A percentile compares a stretch with the other conserved stretches of the same genome.
Evolutionary conservation across 2,888 invertebrate genomes (phyloP).

Genomic region (Melinopterus prodromus): DNA sequence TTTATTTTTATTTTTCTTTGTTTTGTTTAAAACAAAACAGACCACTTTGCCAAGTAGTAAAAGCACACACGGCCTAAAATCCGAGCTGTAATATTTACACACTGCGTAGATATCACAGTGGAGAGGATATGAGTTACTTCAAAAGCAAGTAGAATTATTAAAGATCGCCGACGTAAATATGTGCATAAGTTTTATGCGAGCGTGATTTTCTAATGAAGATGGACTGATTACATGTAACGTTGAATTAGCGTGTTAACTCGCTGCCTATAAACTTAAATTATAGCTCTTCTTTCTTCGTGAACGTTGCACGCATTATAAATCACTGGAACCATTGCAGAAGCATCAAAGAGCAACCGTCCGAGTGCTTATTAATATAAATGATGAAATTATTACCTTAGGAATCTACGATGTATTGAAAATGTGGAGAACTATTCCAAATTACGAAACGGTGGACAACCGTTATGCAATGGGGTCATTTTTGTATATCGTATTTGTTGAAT

Average conservation of each 20-base stretch:
- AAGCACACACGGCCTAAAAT: not conserved
- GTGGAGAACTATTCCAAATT: not conserved
- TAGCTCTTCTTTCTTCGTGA: constrained; percentile 4
- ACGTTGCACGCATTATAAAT: constrained; percentile 4
- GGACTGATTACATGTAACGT: constrained; percentile 18
- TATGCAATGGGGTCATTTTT: too few species aligned
- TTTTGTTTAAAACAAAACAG: too few species aligned
- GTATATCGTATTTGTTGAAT: too few species aligned
- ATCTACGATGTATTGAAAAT: not conserved
- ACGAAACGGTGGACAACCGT: too few species aligned
- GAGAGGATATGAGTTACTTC: not conserved
- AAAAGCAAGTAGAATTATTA: not conserved
- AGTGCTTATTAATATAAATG: not conserved
- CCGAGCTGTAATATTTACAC: not conserved
- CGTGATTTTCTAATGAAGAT: constrained; percentile 26
- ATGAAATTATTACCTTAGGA: not conserved
- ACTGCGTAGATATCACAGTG: not conserved
- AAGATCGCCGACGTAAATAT: constrained; percentile 14
- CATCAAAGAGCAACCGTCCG: not conserved
- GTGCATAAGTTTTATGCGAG: constrained; percentile 28
- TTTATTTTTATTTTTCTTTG: too few species aligned
- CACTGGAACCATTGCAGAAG: not conserved
- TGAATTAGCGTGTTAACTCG: constrained; percentile 4
- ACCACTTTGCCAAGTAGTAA: too few species aligned
- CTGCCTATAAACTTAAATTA: not conserved